phyloP scores from a whole-genome alignment of 2,797 vertebrate genomes.

The Chelmon rostratus region DNA sequence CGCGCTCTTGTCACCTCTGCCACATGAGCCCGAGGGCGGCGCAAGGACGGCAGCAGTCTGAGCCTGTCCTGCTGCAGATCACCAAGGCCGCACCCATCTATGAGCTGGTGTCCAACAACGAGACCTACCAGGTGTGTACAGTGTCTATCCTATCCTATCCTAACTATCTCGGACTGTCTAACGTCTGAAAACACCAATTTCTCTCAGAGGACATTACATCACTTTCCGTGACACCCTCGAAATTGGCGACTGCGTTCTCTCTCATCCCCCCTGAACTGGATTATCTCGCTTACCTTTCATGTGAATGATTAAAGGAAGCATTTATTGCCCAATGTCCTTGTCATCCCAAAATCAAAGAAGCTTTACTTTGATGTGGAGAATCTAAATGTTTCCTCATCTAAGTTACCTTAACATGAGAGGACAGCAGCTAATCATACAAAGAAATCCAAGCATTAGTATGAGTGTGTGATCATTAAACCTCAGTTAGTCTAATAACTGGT shows the following conservation, averaged over 20 bases:
- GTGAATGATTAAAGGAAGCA: conserved; percentile 2
- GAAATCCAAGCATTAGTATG: background rate
- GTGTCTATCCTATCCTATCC: background rate
- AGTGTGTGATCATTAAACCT: conserved; percentile 24
- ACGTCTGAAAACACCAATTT: conserved; percentile 5
- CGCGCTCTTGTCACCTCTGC: conserved; percentile 94
- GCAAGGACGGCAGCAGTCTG: conserved; percentile 84
- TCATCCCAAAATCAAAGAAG: conserved; percentile 18
- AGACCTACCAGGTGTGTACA: conserved; percentile 92
- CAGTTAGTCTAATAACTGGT: conserved; percentile 4
- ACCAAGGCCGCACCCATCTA: conserved; percentile 95
- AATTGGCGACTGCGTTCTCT: background rate
- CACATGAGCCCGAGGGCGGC: conserved; percentile 89
- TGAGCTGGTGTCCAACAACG: conserved; percentile 95
- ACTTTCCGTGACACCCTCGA: background rate
- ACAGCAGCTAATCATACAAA: conserved; percentile 9
- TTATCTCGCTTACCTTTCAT: background rate
- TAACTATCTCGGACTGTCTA: background rate
- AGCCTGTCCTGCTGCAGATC: conserved; percentile 95
- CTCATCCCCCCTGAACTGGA: conserved; percentile 7
- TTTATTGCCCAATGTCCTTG: background rate
- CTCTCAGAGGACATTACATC: background rate
- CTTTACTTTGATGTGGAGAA: conserved; percentile 30
- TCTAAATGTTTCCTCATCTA: background rate
- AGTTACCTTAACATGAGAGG: background rate